Percentiles rank a stretch among this genome's conserved stretches.
phyloP scores from a whole-genome alignment of 1,140 invertebrate genomes.

The Cotesia chilonis region DNA sequence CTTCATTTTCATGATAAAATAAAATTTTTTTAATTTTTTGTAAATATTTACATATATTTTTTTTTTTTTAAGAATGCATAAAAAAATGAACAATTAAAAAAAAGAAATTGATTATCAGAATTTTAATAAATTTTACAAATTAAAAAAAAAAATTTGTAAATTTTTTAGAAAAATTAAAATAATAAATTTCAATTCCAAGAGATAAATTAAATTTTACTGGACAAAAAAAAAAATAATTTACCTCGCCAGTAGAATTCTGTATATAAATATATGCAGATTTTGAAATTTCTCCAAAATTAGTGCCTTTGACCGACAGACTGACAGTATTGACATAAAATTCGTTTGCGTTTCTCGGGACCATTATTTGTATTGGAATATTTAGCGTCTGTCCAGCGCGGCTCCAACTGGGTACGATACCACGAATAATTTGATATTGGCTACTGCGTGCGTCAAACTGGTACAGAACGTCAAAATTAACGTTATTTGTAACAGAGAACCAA shows the following conservation, averaged over 20 bases:
- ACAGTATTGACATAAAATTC: constrained; percentile 67
- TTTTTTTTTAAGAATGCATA: too few species aligned
- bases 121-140: too few species aligned
- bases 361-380: constrained; percentile 65
- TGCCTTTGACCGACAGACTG: constrained; percentile 62
- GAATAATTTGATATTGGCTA: constrained; percentile 37
- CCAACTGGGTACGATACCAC: not conserved
- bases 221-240: constrained; percentile 36
- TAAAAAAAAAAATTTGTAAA: not conserved
- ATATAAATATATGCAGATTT: constrained; percentile 65
- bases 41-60: too few species aligned
- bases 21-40: too few species aligned
- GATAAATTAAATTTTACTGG: not conserved
- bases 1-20: too few species aligned
- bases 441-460: constrained; percentile 42
- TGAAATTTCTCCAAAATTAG: constrained; percentile 45
- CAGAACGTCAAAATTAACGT: constrained; percentile 41
- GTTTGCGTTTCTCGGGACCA: constrained; percentile 63
- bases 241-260: constrained; percentile 41
- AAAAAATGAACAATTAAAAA: too few species aligned
- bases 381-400: constrained; percentile 62
- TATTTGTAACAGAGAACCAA: constrained; percentile 52
- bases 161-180: not conserved
- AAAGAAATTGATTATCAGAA: too few species aligned
- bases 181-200: constrained; percentile 10